These are phyloP conservation scores for Hermodice carunculata DNA, from an alignment of 2,888 invertebrate species.

Conservation along the genomic window DNA sequence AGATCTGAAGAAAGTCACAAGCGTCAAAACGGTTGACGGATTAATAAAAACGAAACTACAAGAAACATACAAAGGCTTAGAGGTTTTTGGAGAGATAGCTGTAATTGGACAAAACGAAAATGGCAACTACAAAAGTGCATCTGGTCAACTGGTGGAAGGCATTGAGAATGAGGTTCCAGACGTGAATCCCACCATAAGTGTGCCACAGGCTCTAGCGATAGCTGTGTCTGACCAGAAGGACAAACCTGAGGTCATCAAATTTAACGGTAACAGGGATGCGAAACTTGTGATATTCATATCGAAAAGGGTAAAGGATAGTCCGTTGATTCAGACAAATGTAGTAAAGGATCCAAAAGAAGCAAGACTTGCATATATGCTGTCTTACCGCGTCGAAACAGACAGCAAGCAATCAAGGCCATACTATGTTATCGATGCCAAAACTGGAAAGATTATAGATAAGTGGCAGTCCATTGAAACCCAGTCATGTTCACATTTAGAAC, in stretches of 20 bases:
- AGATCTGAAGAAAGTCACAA: neutral
- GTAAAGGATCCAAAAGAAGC: no score
- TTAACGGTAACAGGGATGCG: conserved; percentile 3
- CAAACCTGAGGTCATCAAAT: neutral
- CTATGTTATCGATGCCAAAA: conserved; percentile 9
- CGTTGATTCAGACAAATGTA: no score
- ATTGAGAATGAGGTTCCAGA: conserved; percentile 38
- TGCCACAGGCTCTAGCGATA: conserved; percentile 15
- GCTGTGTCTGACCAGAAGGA: neutral
- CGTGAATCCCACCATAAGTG: conserved; percentile 20
- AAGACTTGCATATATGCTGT: conserved; percentile 6
- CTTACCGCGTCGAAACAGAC: conserved; percentile 2
- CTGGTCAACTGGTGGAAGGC: conserved; percentile 40
- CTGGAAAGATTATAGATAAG: conserved; percentile 6
- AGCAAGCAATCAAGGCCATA: conserved; percentile 8
- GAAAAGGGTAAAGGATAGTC: no score
- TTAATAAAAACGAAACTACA: conserved; percentile 39
- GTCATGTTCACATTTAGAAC: no score
- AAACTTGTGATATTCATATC: no score
- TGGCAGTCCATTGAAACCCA: conserved; percentile 5
- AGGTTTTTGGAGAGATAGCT: conserved; percentile 41
- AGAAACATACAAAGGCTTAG: conserved; percentile 40
- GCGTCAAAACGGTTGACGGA: conserved; percentile 35
- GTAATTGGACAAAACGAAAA: conserved; percentile 35
- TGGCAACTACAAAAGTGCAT: conserved; percentile 35